Percentiles rank a stretch among this genome's conserved stretches.
phyloP scores from a whole-genome alignment of 2,797 vertebrate genomes.

The Myiotriccus ornatus region DNA sequence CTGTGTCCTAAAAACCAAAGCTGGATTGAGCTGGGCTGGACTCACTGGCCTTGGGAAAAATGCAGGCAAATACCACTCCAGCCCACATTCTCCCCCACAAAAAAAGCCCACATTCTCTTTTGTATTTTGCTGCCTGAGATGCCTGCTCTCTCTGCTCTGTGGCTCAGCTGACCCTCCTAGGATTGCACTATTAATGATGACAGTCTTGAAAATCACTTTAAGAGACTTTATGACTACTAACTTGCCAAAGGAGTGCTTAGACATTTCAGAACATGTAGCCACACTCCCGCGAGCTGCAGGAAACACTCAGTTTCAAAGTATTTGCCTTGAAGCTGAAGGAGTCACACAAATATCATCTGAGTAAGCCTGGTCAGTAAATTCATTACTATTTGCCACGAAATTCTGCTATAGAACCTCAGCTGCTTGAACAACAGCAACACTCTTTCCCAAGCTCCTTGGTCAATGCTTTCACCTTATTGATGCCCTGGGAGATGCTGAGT shows the following conservation, averaged over 20 bases:
- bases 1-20: conserved; percentile 12
- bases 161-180: conserved; percentile 45
- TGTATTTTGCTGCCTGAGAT: conserved; percentile 27
- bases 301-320: conserved; percentile 57
- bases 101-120: conserved; percentile 43
- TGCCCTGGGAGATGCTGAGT: conserved; percentile 22
- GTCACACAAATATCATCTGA: conserved; percentile 27
- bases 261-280: conserved; percentile 53
- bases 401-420: conserved; percentile 12
- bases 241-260: conserved; percentile 38
- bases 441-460: conserved; percentile 39
- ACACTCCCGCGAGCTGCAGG: conserved; percentile 21
- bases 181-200: conserved; percentile 44
- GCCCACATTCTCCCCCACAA: conserved; percentile 59
- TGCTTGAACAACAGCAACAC: not conserved
- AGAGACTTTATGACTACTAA: conserved; percentile 45
- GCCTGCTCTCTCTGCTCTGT: conserved; percentile 18
- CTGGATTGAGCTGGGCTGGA: conserved; percentile 53
- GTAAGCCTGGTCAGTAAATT: not conserved
- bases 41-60: conserved; percentile 44
- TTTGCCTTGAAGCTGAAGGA: conserved; percentile 54
- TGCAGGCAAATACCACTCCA: conserved; percentile 56
- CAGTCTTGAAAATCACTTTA: conserved; percentile 57
- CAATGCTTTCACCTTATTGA: conserved; percentile 29
- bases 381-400: conserved; percentile 18